phyloP scores from a whole-genome alignment of 2,797 vertebrate genomes.

The Malurus splendens region DNA sequence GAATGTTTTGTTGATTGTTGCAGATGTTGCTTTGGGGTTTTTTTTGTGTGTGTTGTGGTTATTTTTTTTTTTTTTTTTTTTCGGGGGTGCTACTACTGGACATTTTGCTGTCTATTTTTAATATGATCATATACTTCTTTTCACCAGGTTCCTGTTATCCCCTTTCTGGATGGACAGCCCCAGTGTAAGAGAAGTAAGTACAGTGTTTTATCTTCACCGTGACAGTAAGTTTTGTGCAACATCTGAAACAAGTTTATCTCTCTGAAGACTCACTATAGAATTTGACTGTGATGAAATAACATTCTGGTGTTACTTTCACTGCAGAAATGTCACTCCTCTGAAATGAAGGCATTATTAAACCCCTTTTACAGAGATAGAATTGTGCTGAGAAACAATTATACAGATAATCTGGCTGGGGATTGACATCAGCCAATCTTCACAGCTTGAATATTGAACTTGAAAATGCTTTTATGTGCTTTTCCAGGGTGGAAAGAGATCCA shows the following conservation, averaged over 20 bases:
- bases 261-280: not conserved
- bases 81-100: not conserved
- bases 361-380: not conserved
- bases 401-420: not conserved
- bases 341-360: not conserved
- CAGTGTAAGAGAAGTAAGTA: not conserved
- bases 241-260: not conserved
- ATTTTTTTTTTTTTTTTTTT: not conserved
- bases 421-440: not conserved
- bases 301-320: not conserved
- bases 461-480: not conserved
- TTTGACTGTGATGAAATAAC: not conserved
- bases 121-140: not conserved
- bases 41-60: not conserved
- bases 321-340: not conserved
- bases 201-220: not conserved
- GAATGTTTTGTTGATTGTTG: not conserved
- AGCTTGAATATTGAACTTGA: not conserved
- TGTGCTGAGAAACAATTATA: not conserved
- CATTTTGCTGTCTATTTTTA: not conserved
- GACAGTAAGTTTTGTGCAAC: not conserved
- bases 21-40: not conserved
- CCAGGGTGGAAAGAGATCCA: fast-evolving
- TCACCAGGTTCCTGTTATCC: not conserved
- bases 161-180: not conserved